Evolutionary conservation across 2,888 invertebrate species (phyloP), one percentile per base, ranked within the genome.

Genomic region (Tachina lurida): DNA sequence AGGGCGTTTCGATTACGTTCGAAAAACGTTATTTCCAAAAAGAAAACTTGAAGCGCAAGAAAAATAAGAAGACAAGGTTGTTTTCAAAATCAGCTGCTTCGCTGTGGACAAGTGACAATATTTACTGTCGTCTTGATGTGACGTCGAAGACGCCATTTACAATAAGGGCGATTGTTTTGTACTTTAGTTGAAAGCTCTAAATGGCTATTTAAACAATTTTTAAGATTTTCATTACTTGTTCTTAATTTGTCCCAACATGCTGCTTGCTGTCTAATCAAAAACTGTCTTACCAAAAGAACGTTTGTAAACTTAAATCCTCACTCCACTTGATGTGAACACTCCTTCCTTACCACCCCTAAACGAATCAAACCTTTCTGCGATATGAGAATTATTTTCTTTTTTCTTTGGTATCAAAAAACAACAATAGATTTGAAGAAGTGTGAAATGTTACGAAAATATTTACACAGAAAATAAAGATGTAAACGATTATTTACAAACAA

Each of bases 401-500:
- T 49, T 67, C 4, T 65, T 54, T 31, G 12, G 49, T n/a, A 63
- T 79, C 47, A 47, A 79, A 75, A 79, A 58, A 83, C 75, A 79
- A 83, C 83, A 86, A 83, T 52, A 73, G 83, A 73, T 22, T 54
- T 58, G 77, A 76, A 85, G 75, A 77, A 84, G 83, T 83, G 81
- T 85, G 87, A 90, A 90, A 91, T 89, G 88, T 89, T 90, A 90
- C 87, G 88, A 90, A 88, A 91, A 91, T 91, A 91, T 91, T 91
- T 91, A 87, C 87, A 89, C 90, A 90, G 86, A 89, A 89, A 91
- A 90, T 88, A 88, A 89, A 91, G 89, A 82, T 87, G 87, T 86
- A 84, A 88, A 84, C 78, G 87, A 78, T 85, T 77, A 79, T 71
- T 83, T 67, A 68, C 60, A 77, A 67, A 65, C 52, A 76, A 76